Evolutionary conservation across 1,140 invertebrate genomes (phyloP).

Genomic region (Homarus americanus): DNA sequence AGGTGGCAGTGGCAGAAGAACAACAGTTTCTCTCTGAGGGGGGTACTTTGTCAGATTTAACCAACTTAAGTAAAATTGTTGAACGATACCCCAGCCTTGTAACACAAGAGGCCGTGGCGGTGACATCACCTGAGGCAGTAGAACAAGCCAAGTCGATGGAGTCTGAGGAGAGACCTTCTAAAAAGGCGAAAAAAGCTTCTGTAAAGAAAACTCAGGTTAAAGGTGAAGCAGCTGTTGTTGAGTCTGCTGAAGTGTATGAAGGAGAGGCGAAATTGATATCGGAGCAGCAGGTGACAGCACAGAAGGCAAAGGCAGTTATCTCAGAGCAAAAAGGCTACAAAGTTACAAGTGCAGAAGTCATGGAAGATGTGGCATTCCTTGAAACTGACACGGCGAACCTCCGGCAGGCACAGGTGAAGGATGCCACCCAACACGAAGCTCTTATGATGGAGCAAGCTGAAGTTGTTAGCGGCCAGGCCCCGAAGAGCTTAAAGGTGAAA

Average conservation of each 20-base stretch:
- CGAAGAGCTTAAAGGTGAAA: slow-evolving; percentile 51
- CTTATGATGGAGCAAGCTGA: slow-evolving; percentile 57
- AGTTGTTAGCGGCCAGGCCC: slow-evolving; percentile 34
- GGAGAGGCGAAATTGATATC: slow-evolving; percentile 43
- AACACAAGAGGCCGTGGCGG: slow-evolving; percentile 44
- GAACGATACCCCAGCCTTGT: slow-evolving; percentile 46
- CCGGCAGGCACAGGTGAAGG: slow-evolving; percentile 56
- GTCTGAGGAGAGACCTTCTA: slow-evolving; percentile 63
- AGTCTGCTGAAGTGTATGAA: slow-evolving; percentile 47
- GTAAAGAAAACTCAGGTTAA: slow-evolving; percentile 53
- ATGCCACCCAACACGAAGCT: slow-evolving; percentile 54
- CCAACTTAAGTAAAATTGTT: slow-evolving; percentile 25
- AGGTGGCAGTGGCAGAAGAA: slow-evolving; percentile 37
- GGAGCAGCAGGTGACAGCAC: slow-evolving; percentile 10
- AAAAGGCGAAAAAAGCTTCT: slow-evolving; percentile 64
- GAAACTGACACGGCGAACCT: slow-evolving; percentile 17
- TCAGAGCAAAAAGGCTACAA: slow-evolving; percentile 41
- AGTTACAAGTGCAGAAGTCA: slow-evolving; percentile 51
- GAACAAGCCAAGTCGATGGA: slow-evolving; percentile 49
- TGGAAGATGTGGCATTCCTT: slow-evolving; percentile 61
- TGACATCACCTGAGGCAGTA: slow-evolving; percentile 11
- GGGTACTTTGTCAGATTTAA: slow-evolving; percentile 30
- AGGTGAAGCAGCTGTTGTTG: slow-evolving; percentile 32
- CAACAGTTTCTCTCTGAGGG: slow-evolving; percentile 37
- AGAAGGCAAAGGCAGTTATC: slow-evolving; percentile 59